These are phyloP conservation scores for Actenoides lindsayi DNA, from an alignment of 2,113 vertebrate species.

Conservation along the genomic window DNA sequence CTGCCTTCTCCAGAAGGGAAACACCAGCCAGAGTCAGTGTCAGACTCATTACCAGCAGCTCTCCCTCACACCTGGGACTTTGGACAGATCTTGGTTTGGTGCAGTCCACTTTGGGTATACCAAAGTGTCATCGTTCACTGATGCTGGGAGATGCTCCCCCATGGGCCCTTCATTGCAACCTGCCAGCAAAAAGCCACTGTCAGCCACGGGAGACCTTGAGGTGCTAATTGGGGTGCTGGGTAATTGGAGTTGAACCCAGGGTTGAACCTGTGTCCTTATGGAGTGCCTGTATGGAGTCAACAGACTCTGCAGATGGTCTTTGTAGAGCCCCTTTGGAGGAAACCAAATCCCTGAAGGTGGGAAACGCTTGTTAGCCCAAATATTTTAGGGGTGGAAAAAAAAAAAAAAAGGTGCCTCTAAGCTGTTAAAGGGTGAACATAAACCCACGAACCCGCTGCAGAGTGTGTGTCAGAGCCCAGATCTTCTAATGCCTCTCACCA, in stretches of 20 bases:
- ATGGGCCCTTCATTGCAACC: neutral
- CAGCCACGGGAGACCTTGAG: neutral
- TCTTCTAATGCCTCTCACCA: neutral
- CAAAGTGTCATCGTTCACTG: fast-evolving
- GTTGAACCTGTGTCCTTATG: neutral
- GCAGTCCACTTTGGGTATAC: neutral
- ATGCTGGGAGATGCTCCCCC: neutral
- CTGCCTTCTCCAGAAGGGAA: neutral
- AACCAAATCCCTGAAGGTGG: neutral
- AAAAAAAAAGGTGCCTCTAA: neutral
- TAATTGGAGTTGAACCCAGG: neutral
- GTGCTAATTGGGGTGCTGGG: neutral
- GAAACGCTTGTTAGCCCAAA: neutral
- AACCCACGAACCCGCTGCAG: neutral
- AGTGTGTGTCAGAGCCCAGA: neutral
- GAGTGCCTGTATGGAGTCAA: neutral
- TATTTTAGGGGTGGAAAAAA: neutral
- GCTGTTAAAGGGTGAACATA: neutral
- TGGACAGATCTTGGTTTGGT: neutral
- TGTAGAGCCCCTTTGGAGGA: neutral
- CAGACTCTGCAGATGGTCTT: neutral
- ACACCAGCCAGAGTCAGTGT: neutral
- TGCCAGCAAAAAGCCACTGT: neutral
- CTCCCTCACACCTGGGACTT: neutral
- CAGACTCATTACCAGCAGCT: neutral